Base-by-base conservation (phyloP, 2,113 vertebrate genomes). In the Entelurus aequoreus region DNA sequence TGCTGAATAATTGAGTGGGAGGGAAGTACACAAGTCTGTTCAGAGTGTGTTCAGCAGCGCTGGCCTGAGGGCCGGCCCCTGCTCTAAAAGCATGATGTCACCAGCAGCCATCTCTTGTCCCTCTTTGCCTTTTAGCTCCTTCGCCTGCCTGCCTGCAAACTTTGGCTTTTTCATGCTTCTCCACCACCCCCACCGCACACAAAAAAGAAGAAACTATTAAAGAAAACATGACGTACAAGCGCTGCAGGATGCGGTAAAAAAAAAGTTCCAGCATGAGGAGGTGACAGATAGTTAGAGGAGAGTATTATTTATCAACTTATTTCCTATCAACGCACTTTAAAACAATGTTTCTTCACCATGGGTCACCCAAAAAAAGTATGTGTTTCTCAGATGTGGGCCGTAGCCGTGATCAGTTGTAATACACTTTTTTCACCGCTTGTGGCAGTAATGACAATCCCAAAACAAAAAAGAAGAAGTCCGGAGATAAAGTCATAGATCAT, bases 31-130 rank as follows among this genome's bases (percentile, higher is more conserved):
- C 85, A 84, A 80, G 76, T 84, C 80, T 82, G 84, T 81, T 74
- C 69, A 66, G 70, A 79, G 77, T 56, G 76, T 75, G 72, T 86
- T 72, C 76, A 72, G 78, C 6, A 72, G 78, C 6, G 15, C 50
- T 68, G 83, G 81, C 84, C 86, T 57, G 69, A 68, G 84, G 87
- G 82, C 61, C 60, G 69, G 68, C 71, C 75, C 65, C 70, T 66
- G 69, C 69, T 86, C 75, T 88, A 80, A 87, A 88, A 87, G 85
- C 77, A 19, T 86, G 83, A 88, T 84, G 84, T 88, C 86, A 86
- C 66, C 11, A 56, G n/a, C 65, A 80, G 72, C 71, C 64, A 65
- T 55, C 69, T 66, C 55, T 79, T 56, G 68, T 76, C 74, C 67
- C 62, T 63, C 38, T 61, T 56, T 54, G 74, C 65, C 54, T 65